Evolutionary conservation across 2,888 invertebrate genomes (phyloP), one percentile per base, ranked within the genome.

Genomic region (Trilocha varians): DNA sequence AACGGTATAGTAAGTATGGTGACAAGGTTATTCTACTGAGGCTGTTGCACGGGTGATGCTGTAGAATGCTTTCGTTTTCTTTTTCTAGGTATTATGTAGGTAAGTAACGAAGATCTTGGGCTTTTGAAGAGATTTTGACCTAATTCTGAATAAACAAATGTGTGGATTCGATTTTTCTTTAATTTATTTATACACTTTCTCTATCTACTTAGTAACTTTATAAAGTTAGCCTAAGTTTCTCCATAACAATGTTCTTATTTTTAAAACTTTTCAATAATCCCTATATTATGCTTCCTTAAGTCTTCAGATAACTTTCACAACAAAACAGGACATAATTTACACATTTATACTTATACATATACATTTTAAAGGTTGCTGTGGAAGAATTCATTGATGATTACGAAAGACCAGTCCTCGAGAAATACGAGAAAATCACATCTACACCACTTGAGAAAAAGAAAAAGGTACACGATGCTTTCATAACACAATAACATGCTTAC

Each of bases 401-500:
- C 69, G 93, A 93, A 59, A 88, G 92, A 53, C 90, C 93, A 0
- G 90, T 89, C 42, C 86, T 92, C 46, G 92, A 93, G 65, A 91
- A 89, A 77, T 91, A 90, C 60, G 90, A 91, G 67, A 89, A 88
- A 70, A 72, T 86, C 38, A 70, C 86, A 55, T 85, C 86, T 33
- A 87, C 86, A 59, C 85, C 86, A 25, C 57, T 62, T 47, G 82
- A 82, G 62, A 85, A 82, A 79, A 84, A 79, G 75, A 83, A 83
- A 59, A 85, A 85, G 85, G 85, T 85, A 85, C 65, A 71, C 63
- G 6, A 52, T 37, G 46, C 37, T 46, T 42, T 45, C 44, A 41
- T 45, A 36, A 44, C 33, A 47, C 43, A 43, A 38, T 5, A 6
- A 18, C 8, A 18, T 18, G 8, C 18, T 6, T 18, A 18, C 8